Evolutionary conservation across 2,797 vertebrate genomes (phyloP).

Genomic region (Alosa sapidissima): DNA sequence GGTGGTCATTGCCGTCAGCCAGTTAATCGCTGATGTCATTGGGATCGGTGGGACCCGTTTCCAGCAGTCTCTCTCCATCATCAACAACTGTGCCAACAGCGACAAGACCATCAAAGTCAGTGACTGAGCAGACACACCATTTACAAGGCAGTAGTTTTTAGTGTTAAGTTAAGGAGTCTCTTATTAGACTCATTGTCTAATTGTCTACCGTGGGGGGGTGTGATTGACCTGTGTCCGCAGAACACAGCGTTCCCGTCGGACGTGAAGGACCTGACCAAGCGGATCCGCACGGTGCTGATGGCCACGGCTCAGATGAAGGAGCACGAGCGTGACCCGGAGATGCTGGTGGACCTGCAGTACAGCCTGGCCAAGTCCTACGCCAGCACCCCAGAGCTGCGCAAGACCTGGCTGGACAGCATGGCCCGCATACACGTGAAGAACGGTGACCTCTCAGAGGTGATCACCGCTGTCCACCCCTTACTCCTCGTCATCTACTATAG

Average conservation of each 20-base stretch:
- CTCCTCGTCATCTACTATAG: neutral
- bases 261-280: slow-evolving; percentile 95
- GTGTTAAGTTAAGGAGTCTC: neutral
- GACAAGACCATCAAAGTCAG: slow-evolving; percentile 94
- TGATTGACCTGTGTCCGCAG: slow-evolving; percentile 61
- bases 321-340: slow-evolving; percentile 94
- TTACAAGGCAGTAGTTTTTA: no score
- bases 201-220: neutral
- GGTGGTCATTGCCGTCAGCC: slow-evolving; percentile 98
- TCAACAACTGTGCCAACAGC: slow-evolving; percentile 98
- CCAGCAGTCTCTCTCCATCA: slow-evolving; percentile 96
- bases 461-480: neutral
- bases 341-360: slow-evolving; percentile 98
- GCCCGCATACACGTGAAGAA: slow-evolving; percentile 97
- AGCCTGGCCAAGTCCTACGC: slow-evolving; percentile 97
- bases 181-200: neutral
- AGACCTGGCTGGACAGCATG: slow-evolving; percentile 99
- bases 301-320: slow-evolving; percentile 99
- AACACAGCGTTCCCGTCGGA: slow-evolving; percentile 95
- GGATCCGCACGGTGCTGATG: slow-evolving; percentile 96
- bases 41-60: slow-evolving; percentile 97
- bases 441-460: slow-evolving; percentile 93
- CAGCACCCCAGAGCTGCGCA: slow-evolving; percentile 94
- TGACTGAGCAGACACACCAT: neutral
- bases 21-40: slow-evolving; percentile 96